Percentiles rank a stretch among this genome's conserved stretches.
Evolutionary conservation across 1,140 invertebrate species (phyloP).

Genomic region (Dryas iulia): DNA sequence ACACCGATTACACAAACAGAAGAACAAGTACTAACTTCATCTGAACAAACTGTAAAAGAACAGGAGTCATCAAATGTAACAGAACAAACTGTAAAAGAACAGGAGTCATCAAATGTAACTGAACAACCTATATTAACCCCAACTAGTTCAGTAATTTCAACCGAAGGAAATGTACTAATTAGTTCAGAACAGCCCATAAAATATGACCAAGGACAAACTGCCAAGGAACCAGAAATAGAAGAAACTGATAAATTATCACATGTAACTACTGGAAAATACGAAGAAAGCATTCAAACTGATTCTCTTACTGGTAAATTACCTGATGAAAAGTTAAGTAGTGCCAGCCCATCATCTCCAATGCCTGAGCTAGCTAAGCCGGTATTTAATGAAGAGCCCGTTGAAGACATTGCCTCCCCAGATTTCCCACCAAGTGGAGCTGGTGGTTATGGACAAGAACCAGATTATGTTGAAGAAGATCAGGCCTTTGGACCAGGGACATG

Average conservation of each 20-base stretch:
- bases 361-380: constrained; percentile 53
- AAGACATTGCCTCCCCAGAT: constrained; percentile 56
- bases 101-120: constrained; percentile 15
- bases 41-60: constrained; percentile 12
- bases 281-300: constrained; percentile 43
- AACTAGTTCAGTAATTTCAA: background rate
- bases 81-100: constrained; percentile 13
- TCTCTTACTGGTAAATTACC: constrained; percentile 33
- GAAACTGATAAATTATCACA: constrained; percentile 41
- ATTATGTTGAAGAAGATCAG: constrained; percentile 86
- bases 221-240: constrained; percentile 25
- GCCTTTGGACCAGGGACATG: constrained; percentile 93
- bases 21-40: background rate
- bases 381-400: constrained; percentile 49
- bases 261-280: constrained; percentile 40
- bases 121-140: background rate
- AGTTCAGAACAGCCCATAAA: constrained; percentile 20
- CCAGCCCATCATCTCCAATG: constrained; percentile 28
- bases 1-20: background rate
- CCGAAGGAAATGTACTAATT: background rate
- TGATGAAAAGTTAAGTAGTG: constrained; percentile 43
- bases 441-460: constrained; percentile 82
- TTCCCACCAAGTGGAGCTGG: constrained; percentile 69
- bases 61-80: constrained; percentile 16
- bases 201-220: background rate